Percentiles rank a stretch among this genome's conserved stretches.
Conservation (phyloP, 2,797 vertebrate genomes). For the Acrossocheilus fasciatus region DNA sequence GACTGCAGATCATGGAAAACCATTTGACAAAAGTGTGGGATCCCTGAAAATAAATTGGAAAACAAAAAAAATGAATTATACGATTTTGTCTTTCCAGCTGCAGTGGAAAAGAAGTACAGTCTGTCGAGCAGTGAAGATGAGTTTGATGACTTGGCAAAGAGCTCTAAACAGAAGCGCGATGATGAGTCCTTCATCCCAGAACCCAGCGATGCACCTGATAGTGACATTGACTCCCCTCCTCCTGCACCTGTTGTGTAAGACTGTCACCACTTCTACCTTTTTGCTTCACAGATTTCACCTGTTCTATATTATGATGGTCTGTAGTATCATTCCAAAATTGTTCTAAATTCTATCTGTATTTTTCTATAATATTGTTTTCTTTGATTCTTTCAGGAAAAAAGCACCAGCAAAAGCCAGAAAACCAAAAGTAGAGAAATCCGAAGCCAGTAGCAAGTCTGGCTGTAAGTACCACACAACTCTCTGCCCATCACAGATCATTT, state of each 20-base stretch:
- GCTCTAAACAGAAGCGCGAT: constrained; percentile 58
- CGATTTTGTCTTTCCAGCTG: constrained; percentile 54
- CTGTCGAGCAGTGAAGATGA: constrained; percentile 79
- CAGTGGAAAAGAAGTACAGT: constrained; percentile 68
- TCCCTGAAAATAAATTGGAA: neutral
- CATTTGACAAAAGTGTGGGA: constrained; percentile 1
- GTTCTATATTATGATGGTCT: neutral
- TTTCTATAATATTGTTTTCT: neutral
- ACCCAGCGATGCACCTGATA: constrained; percentile 35
- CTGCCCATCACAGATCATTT: neutral
- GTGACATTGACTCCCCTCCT: constrained; percentile 65
- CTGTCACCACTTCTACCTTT: neutral
- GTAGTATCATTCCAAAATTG: neutral
- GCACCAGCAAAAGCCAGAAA: constrained; percentile 61
- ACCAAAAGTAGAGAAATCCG: constrained; percentile 50
- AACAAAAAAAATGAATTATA: neutral
- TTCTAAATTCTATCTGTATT: neutral
- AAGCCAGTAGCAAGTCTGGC: constrained; percentile 47
- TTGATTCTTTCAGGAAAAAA: constrained; percentile 70
- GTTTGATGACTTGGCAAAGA: constrained; percentile 64
- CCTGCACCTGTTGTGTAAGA: constrained; percentile 60
- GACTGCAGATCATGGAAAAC: neutral
- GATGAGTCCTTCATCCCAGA: constrained; percentile 60
- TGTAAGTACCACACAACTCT: constrained; percentile 68
- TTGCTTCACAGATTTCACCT: neutral